These are phyloP conservation scores for Grallaria varia DNA, from an alignment of 2,113 vertebrate species.

Conservation along the genomic window DNA sequence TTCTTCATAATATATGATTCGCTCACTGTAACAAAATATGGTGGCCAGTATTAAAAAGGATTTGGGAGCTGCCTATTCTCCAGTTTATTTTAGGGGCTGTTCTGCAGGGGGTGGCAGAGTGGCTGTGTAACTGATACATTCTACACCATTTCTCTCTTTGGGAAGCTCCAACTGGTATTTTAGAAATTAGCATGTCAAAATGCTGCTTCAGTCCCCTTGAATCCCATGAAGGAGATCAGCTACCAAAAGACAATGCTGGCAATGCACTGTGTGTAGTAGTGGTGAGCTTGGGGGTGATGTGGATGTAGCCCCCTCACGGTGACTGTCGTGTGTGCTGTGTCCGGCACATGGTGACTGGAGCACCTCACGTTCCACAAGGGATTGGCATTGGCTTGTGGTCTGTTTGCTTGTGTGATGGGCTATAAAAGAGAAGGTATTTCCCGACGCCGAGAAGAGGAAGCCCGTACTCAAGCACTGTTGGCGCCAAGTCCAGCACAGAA, in stretches of 20 bases:
- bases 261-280: rapidly evolving
- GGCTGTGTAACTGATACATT: conserved; percentile 12
- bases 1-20: not conserved
- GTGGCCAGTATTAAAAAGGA: not conserved
- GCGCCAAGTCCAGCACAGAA: not conserved
- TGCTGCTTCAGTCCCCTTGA: not conserved
- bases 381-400: not conserved
- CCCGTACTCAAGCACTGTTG: rapidly evolving
- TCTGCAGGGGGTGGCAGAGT: not conserved
- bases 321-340: rapidly evolving
- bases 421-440: not conserved
- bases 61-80: not conserved
- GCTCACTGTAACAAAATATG: not conserved
- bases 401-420: not conserved
- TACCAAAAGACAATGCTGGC: not conserved
- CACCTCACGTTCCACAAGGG: rapidly evolving
- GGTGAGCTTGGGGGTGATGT: rapidly evolving
- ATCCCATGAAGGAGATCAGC: not conserved
- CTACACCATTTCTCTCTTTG: conserved; percentile 24
- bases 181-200: not conserved
- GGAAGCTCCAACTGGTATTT: not conserved
- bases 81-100: conserved; percentile 1
- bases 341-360: not conserved
- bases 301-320: not conserved
- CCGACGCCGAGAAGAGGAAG: not conserved